These are phyloP conservation scores for Notodonta ziczac DNA, from an alignment of 2,888 invertebrate genomes.

Conservation along the genomic window DNA sequence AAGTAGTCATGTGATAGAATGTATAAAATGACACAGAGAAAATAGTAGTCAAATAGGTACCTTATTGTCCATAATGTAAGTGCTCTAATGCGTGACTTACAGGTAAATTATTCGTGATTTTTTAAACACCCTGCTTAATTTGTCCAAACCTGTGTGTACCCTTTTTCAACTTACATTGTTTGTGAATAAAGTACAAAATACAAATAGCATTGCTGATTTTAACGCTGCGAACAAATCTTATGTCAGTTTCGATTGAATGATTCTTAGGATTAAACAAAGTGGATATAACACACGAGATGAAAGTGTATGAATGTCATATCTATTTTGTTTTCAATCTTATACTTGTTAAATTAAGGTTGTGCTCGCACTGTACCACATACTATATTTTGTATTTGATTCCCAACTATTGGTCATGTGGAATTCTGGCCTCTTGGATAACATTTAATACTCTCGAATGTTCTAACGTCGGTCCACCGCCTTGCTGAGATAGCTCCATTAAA, in stretches of 20 bases:
- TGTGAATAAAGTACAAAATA: constrained; percentile 76
- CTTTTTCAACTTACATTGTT: constrained; percentile 48
- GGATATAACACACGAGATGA: not conserved
- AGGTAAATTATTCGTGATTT: too few species aligned
- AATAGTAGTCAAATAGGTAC: too few species aligned
- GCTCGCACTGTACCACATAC: constrained; percentile 66
- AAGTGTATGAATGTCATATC: too few species aligned
- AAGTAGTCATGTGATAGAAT: too few species aligned
- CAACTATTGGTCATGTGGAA: constrained; percentile 37
- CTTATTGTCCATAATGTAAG: too few species aligned
- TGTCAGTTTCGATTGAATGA: constrained; percentile 33
- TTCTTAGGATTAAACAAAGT: too few species aligned
- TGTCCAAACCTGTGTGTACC: constrained; percentile 5
- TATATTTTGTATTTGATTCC: constrained; percentile 56
- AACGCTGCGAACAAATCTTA: constrained; percentile 52
- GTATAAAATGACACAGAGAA: too few species aligned
- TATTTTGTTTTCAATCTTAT: constrained; percentile 3
- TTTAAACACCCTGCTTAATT: too few species aligned
- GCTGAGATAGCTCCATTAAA: too few species aligned
- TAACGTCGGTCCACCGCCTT: constrained; percentile 47
- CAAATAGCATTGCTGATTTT: constrained; percentile 45
- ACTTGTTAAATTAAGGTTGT: constrained; percentile 59
- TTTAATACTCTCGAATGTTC: constrained; percentile 54
- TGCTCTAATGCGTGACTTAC: too few species aligned
- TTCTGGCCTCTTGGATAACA: constrained; percentile 57